A percentile compares a stretch with the other conserved stretches of the same genome.
These are phyloP conservation scores for Pseudopipra pipra DNA, from an alignment of 2,113 vertebrate genomes.

Conservation along the genomic window DNA sequence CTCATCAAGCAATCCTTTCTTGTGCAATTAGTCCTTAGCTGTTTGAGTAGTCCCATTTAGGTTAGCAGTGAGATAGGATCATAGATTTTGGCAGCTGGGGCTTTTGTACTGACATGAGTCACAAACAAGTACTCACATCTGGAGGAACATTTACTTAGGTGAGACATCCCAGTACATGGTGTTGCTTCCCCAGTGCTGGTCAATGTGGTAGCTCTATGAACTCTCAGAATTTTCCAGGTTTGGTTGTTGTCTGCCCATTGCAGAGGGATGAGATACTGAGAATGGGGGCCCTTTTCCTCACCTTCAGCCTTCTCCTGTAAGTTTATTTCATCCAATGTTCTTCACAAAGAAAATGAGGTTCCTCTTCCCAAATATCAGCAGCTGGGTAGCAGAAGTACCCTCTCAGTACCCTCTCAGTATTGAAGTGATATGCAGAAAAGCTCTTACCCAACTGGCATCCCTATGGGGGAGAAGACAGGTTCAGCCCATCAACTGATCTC, in stretches of 20 bases:
- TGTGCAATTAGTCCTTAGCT: not conserved
- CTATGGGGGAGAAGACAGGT: not conserved
- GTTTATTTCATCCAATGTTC: not conserved
- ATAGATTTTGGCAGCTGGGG: not conserved
- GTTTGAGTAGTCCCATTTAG: not conserved
- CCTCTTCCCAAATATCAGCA: not conserved
- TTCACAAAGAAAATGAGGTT: not conserved
- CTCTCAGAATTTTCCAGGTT: not conserved
- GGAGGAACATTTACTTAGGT: not conserved
- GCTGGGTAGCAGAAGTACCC: not conserved
- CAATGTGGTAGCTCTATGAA: not conserved
- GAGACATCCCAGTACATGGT: not conserved
- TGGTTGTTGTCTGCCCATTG: rapidly evolving
- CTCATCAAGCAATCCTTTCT: not conserved
- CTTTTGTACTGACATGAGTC: not conserved
- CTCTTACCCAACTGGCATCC: not conserved
- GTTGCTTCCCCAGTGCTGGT: not conserved
- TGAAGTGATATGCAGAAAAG: not conserved
- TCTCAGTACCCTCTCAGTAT: not conserved
- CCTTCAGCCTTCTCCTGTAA: not conserved
- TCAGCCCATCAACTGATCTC: not conserved
- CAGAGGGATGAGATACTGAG: not conserved
- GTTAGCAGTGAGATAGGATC: not conserved
- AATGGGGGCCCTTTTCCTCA: no score
- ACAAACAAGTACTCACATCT: not conserved